A percentile compares a stretch with the other conserved stretches of the same genome.
phyloP scores from a whole-genome alignment of 2,888 invertebrate species.

The Macrophya alboannulata region DNA sequence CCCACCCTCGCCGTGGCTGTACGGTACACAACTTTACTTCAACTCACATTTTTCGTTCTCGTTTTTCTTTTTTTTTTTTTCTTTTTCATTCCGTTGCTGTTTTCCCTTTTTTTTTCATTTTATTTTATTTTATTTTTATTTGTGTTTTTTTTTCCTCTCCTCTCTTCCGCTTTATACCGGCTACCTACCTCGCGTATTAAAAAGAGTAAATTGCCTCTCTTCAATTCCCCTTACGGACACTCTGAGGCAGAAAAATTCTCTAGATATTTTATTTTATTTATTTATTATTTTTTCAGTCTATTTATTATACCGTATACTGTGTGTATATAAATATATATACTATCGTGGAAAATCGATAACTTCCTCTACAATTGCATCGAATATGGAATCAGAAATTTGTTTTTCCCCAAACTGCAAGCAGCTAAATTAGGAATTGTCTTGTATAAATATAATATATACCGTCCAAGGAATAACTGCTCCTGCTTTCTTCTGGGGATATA shows the following conservation, averaged over 20 bases:
- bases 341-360: background rate
- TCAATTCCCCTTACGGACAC: slow-evolving; percentile 7
- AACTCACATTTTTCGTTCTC: background rate
- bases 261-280: background rate
- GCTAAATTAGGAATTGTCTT: background rate
- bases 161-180: background rate
- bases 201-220: slow-evolving; percentile 48
- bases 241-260: slow-evolving; percentile 14
- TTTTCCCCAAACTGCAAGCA: background rate
- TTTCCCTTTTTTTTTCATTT: background rate
- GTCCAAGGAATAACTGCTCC: background rate
- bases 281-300: background rate
- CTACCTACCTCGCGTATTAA: slow-evolving; percentile 34
- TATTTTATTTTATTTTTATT: background rate
- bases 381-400: background rate
- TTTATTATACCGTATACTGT: background rate
- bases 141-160: background rate
- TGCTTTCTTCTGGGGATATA: background rate
- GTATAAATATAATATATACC: background rate
- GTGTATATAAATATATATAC: background rate
- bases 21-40: slow-evolving; percentile 9
- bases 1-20: background rate
- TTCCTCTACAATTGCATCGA: background rate
- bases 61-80: background rate
- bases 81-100: background rate